A percentile compares a stretch with the other conserved stretches of the same genome.
These are phyloP conservation scores for Poecile atricapillus DNA, from an alignment of 2,113 vertebrate species.

Conservation along the genomic window DNA sequence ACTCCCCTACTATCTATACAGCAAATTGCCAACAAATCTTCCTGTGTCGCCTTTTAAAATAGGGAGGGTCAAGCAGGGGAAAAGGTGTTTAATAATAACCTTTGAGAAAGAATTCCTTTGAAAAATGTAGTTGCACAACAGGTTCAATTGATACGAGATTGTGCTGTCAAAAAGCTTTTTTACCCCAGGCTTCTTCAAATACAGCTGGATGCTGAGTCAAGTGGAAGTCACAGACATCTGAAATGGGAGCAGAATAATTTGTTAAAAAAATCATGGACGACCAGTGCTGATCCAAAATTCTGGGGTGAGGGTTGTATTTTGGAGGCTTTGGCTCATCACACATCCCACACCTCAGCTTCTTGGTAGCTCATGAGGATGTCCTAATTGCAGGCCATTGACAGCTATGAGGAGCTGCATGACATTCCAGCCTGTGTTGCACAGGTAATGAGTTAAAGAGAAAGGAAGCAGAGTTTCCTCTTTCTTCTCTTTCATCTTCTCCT, in stretches of 20 bases:
- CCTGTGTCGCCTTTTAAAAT: neutral
- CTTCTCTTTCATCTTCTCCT: neutral
- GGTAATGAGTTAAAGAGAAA: neutral
- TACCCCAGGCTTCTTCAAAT: neutral
- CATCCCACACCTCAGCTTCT: neutral
- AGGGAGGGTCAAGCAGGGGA: neutral
- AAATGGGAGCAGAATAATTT: neutral
- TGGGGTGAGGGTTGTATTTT: neutral
- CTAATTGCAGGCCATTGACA: neutral
- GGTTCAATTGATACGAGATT: neutral
- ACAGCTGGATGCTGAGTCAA: neutral
- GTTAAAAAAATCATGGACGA: neutral
- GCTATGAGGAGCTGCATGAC: neutral
- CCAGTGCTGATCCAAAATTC: neutral
- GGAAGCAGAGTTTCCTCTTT: neutral
- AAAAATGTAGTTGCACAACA: neutral
- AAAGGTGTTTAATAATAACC: neutral
- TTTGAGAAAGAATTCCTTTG: neutral
- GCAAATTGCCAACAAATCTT: neutral
- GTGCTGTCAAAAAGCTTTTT: neutral
- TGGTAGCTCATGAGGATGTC: neutral
- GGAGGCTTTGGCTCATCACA: neutral
- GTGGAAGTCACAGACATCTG: neutral
- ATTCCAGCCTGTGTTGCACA: fast-evolving
- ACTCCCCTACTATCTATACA: neutral